Evolutionary conservation across 2,797 vertebrate species (phyloP), one percentile per base, ranked within the genome.

Genomic region (Phoebastria nigripes): DNA sequence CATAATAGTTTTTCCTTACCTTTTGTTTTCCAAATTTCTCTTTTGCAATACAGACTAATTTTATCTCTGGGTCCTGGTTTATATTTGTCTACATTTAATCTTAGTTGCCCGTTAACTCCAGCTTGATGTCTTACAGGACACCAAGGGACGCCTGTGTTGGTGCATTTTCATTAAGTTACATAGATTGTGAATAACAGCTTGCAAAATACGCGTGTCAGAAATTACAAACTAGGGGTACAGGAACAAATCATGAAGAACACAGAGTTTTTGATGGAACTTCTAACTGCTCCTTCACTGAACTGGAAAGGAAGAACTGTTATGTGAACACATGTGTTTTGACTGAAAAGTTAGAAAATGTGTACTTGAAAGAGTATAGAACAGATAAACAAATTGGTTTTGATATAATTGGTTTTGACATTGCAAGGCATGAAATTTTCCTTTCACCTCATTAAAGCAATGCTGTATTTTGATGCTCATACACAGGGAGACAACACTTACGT

Each of bases 401-500:
- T 46, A 49, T 13, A 10, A 61, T 6, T 44, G 20, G 13, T 39
- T 82, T 79, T 62, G 47, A 80, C 44, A 56, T 8, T n/a, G 42
- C 37, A 90, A 63, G 14, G 29, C 28, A 39, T 41, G 25, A 66
- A 11, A 58, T 58, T 52, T 89, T 85, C 52, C 39, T 70, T 66
- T 76, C 67, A 62, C 25, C 7, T 49, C n/a, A 79, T 39, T 52
- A 41, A 69, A 42, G 18, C 33, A 63, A 35, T 10, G 24, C 51
- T 46, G 3, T 8, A 33, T 59, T 66, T 1, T 28, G 35, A 59
- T 51, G 37, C 16, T 54, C 14, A 13, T 1, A 29, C 19, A 41
- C 15, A 74, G 22, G 35, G 19, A 76, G 42, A 44, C 42, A 70
- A 4, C 41, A 39, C n/a, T 33, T 33, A 8, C 0, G 0, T 19